These are phyloP conservation scores for Enteromius radiatus DNA, from an alignment of 2,797 vertebrate genomes.

Conservation along the genomic window DNA sequence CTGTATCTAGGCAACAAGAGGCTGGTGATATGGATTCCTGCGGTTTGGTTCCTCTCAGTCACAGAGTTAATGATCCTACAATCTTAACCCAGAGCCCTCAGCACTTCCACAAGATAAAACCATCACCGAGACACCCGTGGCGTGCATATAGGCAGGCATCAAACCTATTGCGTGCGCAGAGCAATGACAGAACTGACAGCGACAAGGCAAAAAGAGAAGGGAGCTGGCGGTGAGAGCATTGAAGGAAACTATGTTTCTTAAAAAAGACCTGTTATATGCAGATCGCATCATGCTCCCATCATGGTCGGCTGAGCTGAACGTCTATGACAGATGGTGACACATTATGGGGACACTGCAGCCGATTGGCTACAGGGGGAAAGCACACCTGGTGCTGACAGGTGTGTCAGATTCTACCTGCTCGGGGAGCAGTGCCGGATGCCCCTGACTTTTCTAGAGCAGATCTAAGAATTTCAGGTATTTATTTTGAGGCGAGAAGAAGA, in stretches of 20 bases:
- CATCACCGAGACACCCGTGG: conserved; percentile 59
- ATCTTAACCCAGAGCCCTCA: conserved; percentile 56
- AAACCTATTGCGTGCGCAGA: conserved; percentile 46
- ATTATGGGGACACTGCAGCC: conserved; percentile 64
- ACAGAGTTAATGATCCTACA: conserved; percentile 63
- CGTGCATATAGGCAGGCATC: conserved; percentile 60
- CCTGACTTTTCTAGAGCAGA: conserved; percentile 9
- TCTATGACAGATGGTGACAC: conserved; percentile 72
- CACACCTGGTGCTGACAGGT: conserved; percentile 67
- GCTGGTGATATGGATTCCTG: conserved; percentile 70
- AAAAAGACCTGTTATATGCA: conserved; percentile 42
- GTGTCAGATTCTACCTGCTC: conserved; percentile 55
- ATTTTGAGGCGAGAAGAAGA: background rate
- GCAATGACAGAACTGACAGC: conserved; percentile 45
- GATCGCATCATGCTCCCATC: conserved; percentile 45
- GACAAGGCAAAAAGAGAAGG: conserved; percentile 22
- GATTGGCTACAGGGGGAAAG: conserved; percentile 56
- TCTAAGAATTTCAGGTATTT: conserved; percentile 23
- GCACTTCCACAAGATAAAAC: conserved; percentile 60
- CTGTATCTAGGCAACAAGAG: conserved; percentile 81
- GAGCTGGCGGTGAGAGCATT: conserved; percentile 3
- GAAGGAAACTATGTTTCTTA: conserved; percentile 43
- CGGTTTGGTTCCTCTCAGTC: conserved; percentile 67
- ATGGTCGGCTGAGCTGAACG: conserved; percentile 67
- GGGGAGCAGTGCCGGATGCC: conserved; percentile 1